phyloP scores from a whole-genome alignment of 2,888 invertebrate species.

The Lottia gigantea region DNA sequence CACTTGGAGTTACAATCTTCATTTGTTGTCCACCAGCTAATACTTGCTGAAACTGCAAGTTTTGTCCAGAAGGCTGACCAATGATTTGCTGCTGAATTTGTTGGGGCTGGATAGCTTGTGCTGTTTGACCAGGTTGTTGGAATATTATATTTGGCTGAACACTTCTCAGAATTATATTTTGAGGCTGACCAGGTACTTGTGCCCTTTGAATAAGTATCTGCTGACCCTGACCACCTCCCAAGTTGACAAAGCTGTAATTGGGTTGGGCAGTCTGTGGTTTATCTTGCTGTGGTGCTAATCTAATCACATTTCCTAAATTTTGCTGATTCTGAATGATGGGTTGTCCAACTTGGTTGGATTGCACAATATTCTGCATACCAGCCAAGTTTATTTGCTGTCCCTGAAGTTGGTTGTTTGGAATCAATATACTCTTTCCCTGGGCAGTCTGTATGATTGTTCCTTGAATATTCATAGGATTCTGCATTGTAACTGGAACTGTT shows the following conservation, averaged over 20 bases:
- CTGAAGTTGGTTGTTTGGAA: conserved; percentile 36
- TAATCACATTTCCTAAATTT: conserved; percentile 29
- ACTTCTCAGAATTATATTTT: conserved; percentile 45
- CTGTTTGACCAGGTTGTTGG: conserved; percentile 27
- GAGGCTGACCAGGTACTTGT: conserved; percentile 24
- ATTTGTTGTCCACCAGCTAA: conserved; percentile 21
- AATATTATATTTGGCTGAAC: conserved; percentile 37
- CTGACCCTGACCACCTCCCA: conserved; percentile 41
- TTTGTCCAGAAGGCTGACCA: conserved; percentile 20
- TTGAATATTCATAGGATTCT: conserved; percentile 44
- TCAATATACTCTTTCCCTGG: conserved; percentile 54
- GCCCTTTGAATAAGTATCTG: conserved; percentile 54
- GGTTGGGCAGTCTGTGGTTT: conserved; percentile 15
- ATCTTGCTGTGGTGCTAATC: conserved; percentile 26
- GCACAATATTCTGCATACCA: conserved; percentile 36
- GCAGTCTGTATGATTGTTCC: conserved; percentile 57
- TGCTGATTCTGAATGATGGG: conserved; percentile 8
- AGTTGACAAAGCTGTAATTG: conserved; percentile 28
- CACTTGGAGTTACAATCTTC: conserved; percentile 13
- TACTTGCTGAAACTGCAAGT: conserved; percentile 31
- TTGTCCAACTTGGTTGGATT: conserved; percentile 12
- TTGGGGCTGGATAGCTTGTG: conserved; percentile 12
- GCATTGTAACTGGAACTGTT: conserved; percentile 18
- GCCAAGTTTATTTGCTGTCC: conserved; percentile 49
- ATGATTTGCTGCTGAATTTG: conserved; percentile 28